These are phyloP conservation scores for Mylabris phalerata DNA, from an alignment of 1,140 invertebrate genomes.

Conservation along the genomic window DNA sequence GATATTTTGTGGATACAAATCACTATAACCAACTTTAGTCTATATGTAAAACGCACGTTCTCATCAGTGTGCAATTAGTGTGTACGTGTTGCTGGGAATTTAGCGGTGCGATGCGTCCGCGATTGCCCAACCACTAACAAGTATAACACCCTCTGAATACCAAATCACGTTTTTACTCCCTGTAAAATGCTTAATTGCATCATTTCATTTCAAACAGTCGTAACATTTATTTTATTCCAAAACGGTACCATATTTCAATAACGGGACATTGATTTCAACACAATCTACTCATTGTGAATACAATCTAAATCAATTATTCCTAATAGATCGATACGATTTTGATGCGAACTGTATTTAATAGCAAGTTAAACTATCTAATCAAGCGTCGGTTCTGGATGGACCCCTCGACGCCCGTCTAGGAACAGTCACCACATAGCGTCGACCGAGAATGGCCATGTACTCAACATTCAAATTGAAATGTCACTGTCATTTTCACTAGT, in stretches of 20 bases:
- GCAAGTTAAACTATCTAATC: too few relatives aligned
- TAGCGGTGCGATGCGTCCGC: constrained; percentile 17
- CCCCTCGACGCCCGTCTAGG: too few relatives aligned
- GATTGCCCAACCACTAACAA: constrained; percentile 19
- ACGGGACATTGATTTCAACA: too few relatives aligned
- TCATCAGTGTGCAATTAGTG: constrained; percentile 31
- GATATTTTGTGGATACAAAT: too few relatives aligned
- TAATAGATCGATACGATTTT: too few relatives aligned
- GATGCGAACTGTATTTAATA: too few relatives aligned
- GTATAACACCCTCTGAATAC: constrained; percentile 18
- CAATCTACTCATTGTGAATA: too few relatives aligned
- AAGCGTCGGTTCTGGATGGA: too few relatives aligned
- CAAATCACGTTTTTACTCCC: constrained; percentile 17
- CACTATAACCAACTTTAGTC: background rate
- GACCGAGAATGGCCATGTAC: constrained; percentile 21
- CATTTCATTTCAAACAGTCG: constrained; percentile 14
- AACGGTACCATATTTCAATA: too few relatives aligned
- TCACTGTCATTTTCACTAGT: constrained; percentile 29
- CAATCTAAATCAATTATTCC: too few relatives aligned
- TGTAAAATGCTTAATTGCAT: constrained; percentile 19
- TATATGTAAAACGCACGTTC: constrained; percentile 30
- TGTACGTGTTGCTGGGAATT: constrained; percentile 30
- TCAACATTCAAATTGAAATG: constrained; percentile 29
- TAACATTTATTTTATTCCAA: too few relatives aligned
- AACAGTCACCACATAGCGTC: constrained; percentile 8